Percentiles rank a stretch among this genome's conserved stretches.
Conservation (phyloP, 2,113 vertebrate genomes). For the Silurus glanis region DNA sequence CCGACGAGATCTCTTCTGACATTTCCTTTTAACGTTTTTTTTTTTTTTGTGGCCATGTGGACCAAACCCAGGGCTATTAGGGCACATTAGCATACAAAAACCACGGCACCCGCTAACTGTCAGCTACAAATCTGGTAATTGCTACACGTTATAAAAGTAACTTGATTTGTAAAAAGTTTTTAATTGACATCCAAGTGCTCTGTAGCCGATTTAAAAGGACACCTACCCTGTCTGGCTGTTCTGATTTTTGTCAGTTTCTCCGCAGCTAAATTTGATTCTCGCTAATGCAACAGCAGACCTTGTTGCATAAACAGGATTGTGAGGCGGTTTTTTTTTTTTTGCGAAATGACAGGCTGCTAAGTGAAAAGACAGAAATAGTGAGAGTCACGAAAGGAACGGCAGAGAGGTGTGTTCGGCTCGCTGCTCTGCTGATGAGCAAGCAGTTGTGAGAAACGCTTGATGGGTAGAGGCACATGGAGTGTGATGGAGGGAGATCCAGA, state of each 20-base stretch:
- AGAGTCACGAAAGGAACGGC: not conserved
- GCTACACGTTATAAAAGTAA: not conserved
- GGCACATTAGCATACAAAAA: constrained; percentile 76
- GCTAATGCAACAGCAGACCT: constrained; percentile 53
- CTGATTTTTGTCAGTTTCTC: not conserved
- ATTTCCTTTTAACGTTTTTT: constrained; percentile 43
- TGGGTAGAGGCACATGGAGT: constrained; percentile 4
- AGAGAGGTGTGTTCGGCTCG: not conserved
- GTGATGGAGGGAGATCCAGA: constrained; percentile 29
- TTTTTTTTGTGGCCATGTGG: constrained; percentile 53
- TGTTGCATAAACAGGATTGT: not conserved
- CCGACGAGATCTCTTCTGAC: constrained; percentile 57
- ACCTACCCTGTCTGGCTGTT: not conserved
- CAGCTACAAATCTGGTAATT: not conserved
- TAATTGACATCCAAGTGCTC: not conserved
- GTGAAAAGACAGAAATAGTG: not conserved
- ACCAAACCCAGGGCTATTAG: constrained; percentile 56
- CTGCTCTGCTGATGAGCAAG: constrained; percentile 19
- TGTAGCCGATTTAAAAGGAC: not conserved
- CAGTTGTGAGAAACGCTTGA: constrained; percentile 22
- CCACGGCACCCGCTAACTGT: constrained; percentile 50
- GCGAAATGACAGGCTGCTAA: not conserved
- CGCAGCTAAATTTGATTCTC: not conserved
- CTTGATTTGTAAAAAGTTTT: no score
- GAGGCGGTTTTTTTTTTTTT: not conserved